These are phyloP conservation scores for Motacilla tschutschensis DNA, from an alignment of 2,113 vertebrate species.

Conservation along the genomic window DNA sequence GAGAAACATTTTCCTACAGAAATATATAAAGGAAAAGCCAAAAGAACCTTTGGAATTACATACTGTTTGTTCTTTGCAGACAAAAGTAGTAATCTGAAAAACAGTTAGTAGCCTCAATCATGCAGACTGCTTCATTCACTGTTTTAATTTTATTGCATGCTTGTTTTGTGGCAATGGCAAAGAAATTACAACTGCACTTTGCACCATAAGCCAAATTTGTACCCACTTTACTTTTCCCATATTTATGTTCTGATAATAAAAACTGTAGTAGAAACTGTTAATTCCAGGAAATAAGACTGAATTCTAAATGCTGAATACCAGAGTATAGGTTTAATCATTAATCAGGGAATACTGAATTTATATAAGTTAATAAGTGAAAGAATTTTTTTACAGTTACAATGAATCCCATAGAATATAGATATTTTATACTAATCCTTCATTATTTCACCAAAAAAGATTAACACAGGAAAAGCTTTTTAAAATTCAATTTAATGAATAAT, in stretches of 20 bases:
- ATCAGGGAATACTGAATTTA: not conserved
- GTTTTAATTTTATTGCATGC: not conserved
- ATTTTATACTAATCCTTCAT: not conserved
- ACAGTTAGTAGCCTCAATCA: not conserved
- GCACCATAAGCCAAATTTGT: not conserved
- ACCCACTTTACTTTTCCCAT: not conserved
- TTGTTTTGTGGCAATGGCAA: not conserved
- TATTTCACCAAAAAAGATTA: constrained; percentile 28
- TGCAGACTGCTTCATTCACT: not conserved
- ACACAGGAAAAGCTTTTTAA: not conserved
- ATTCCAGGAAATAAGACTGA: not conserved
- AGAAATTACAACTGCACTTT: not conserved
- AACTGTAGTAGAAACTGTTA: not conserved
- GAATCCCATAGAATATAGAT: not conserved
- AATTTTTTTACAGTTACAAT: not conserved
- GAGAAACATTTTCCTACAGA: not conserved
- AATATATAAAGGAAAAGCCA: not conserved
- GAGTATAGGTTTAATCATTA: not conserved
- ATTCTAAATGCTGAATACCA: not conserved
- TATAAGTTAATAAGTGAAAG: not conserved
- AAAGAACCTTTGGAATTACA: not conserved
- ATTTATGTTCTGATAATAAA: not conserved
- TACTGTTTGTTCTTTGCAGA: not conserved
- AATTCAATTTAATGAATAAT: constrained; percentile 35
- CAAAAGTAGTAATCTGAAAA: not conserved